Evolutionary conservation across 2,113 vertebrate species (phyloP), one percentile per base, ranked within the genome.

Genomic region (Cinclus mexicanus): DNA sequence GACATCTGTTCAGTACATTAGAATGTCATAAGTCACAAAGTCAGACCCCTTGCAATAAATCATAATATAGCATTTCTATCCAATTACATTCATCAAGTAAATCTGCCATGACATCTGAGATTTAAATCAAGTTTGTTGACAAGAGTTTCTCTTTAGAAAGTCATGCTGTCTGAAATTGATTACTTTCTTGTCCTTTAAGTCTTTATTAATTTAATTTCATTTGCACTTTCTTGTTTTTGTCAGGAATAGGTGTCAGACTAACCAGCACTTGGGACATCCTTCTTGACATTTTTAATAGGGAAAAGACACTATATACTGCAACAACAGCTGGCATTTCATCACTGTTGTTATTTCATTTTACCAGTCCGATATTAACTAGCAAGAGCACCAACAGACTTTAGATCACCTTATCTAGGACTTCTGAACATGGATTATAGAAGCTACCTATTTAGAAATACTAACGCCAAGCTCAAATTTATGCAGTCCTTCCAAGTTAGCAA

Each of bases 41-140:
- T 94, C 80, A 94, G 93, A 24, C 26, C 76, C 35, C 56, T 52
- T 75, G 87, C 65, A 94, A 93, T 95, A 94, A 94, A 94, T 94
- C 93, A 96, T 21, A 91, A 69, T 47, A 28, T 29, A 91, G 28
- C 0, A 0, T 79, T 91, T 83, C 91, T 71, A 71, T 59, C 35
- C 83, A 91, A 71, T 94, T 94, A 94, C 68, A 95, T 87, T 92
- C 57, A 94, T 96, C 91, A 97, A 87, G 65, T 52, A 82, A 87
- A 76, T 44, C 82, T 71, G 83, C 76, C 91, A 96, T 91, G 94
- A 87, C 8, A 4, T 89, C 65, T 82, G 57, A 94, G 87, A 82
- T 94, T 94, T 94, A 94, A 92, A 95, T 95, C 89, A 92, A 82
- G 61, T 76, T 89, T 89, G 89, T 82, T 94, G 94, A 84, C 94